Percentiles rank a stretch among this genome's conserved stretches.
These are phyloP conservation scores for Zophobas atratus DNA, from an alignment of 1,140 invertebrate species.

Conservation along the genomic window DNA sequence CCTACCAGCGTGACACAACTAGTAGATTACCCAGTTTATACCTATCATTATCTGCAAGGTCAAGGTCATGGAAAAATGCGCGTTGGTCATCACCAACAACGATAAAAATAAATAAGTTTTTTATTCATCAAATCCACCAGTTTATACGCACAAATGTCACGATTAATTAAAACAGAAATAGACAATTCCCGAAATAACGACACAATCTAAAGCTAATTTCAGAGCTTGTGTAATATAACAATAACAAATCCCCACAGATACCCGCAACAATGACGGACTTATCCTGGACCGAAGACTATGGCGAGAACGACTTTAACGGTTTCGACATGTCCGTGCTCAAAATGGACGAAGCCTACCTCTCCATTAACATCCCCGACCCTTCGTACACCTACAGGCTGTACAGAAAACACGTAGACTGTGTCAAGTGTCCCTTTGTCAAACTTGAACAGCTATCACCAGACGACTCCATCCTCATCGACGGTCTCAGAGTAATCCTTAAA, in stretches of 20 bases:
- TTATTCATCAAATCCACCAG: too few species aligned
- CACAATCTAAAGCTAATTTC: too few species aligned
- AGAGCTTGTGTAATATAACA: not conserved
- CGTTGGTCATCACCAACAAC: too few species aligned
- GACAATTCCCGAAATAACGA: too few species aligned
- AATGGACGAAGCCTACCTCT: conserved; percentile 74
- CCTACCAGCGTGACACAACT: too few species aligned
- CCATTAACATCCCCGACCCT: conserved; percentile 59
- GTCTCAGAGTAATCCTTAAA: conserved; percentile 4
- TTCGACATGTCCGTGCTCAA: conserved; percentile 69
- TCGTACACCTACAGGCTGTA: not conserved
- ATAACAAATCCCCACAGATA: not conserved
- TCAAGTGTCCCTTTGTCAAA: conserved; percentile 27
- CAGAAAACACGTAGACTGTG: conserved; percentile 33
- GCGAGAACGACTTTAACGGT: conserved; percentile 65
- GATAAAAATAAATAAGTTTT: too few species aligned
- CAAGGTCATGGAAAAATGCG: too few species aligned
- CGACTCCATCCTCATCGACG: conserved; percentile 1
- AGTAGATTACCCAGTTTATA: too few species aligned
- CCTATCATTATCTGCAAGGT: too few species aligned
- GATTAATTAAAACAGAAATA: too few species aligned
- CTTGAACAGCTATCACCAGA: not conserved
- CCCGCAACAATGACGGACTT: conserved; percentile 30
- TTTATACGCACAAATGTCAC: too few species aligned
- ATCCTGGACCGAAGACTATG: conserved; percentile 69